Base-by-base conservation (phyloP, 2,113 vertebrate species). In the Alligator sinensis region DNA sequence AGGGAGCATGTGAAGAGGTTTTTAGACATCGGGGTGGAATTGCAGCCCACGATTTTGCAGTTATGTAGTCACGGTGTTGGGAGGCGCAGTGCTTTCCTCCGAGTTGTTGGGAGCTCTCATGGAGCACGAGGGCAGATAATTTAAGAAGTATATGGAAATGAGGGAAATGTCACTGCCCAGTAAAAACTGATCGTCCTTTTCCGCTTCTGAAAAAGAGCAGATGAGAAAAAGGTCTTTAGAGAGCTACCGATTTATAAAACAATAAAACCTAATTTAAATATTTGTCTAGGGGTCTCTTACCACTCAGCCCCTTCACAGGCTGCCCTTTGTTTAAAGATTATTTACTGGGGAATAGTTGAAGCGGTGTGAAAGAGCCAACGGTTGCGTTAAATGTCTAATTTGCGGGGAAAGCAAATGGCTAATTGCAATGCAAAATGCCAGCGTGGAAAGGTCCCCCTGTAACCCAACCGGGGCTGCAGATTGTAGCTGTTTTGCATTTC, bases 271-370 rank as follows among this genome's bases (percentile, higher is more conserved):
- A 19, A 6, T 54, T 70, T n/a, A 64, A 30, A 63, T 47, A 9
- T n/a, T 86, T 25, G 34, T 76, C 82, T 88, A 14, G 55, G 60
- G 25, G 68, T 27, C 5, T 17, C 0, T 75, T 76, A 16, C 16
- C 66, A 14, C 12, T 61, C 0, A 0, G 1, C 4, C 19, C 57
- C 66, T 60, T 76, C 0, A 0, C 12, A 22, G 57, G n/a, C 72
- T 5, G 0, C 57, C 77, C 82, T 86, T 86, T 93, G 77, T 85
- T 88, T 59, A 9, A 79, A 90, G 30, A 34, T 38, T 7, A 60
- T 86, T 84, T 78, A 47, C 62, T 74, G 34, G 77, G 66, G 64
- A 81, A 19, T 5, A 83, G 77, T 59, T 77, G 72, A 24, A 61
- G 9, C 63, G 0, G 2, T 15, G 59, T 24, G 76, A 72, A 24